Evolutionary conservation across 2,797 vertebrate genomes (phyloP).

Genomic region (Hylomyscus alleni): DNA sequence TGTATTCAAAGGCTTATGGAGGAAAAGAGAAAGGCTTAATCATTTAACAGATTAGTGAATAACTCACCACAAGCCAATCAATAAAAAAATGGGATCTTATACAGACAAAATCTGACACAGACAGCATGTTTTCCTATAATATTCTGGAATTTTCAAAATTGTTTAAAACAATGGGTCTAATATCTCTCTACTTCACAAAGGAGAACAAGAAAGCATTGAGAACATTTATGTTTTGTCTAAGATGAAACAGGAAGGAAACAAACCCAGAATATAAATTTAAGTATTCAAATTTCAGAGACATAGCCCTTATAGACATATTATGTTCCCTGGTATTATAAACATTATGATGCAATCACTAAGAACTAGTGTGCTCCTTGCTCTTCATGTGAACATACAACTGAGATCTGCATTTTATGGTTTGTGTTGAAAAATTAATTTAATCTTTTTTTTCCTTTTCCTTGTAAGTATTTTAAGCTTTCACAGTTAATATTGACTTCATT

Average conservation of each 20-base stretch:
- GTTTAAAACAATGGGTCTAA: background rate
- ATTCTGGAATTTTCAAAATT: background rate
- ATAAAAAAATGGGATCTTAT: background rate
- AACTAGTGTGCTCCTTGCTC: background rate
- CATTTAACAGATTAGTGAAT: background rate
- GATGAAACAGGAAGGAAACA: background rate
- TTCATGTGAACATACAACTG: background rate
- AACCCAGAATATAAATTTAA: background rate
- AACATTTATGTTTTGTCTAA: background rate
- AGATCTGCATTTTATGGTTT: background rate
- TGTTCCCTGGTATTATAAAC: background rate
- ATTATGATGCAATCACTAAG: background rate
- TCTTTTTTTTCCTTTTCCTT: background rate
- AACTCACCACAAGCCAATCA: accelerated
- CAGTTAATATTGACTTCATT: background rate
- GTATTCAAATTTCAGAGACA: background rate
- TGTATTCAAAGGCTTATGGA: background rate
- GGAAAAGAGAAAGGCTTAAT: background rate
- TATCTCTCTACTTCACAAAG: background rate
- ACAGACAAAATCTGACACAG: background rate
- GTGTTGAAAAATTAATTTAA: background rate
- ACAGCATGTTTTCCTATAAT: background rate
- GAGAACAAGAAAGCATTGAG: background rate
- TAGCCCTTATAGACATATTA: background rate
- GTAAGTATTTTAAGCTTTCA: slow-evolving; percentile 14